Evolutionary conservation across 37 sponge, comb jelly and placozoan species (phyloP).

Genomic region (Lycopodina hypogea): DNA sequence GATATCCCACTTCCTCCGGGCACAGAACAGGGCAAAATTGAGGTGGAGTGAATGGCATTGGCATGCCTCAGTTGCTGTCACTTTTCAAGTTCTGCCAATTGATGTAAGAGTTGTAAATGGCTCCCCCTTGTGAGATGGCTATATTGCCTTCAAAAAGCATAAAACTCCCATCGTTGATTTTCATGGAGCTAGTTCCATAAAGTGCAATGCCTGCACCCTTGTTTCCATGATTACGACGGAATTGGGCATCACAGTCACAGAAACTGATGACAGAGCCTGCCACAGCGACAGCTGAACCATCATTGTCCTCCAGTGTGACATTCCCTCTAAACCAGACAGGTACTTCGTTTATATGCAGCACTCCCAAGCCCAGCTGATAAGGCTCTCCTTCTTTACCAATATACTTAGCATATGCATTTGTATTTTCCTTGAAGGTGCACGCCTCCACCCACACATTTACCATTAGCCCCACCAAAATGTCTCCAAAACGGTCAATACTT

Average conservation of each 20-base stretch:
- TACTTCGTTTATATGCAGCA: conserved; percentile 47
- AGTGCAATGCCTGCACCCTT: conserved; percentile 65
- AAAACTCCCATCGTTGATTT: background rate
- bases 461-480: conserved; percentile 26
- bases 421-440: conserved; percentile 49
- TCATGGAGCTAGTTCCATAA: conserved; percentile 49
- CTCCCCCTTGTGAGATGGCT: conserved; percentile 60
- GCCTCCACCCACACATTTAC: conserved; percentile 18
- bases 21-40: conserved; percentile 58
- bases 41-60: conserved; percentile 64
- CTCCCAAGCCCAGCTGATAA: conserved; percentile 21
- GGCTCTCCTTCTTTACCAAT: background rate
- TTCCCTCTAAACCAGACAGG: conserved; percentile 21
- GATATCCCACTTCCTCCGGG: conserved; percentile 24
- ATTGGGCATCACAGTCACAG: background rate
- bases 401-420: background rate
- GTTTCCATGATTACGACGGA: conserved; percentile 39
- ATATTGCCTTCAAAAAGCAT: conserved; percentile 43
- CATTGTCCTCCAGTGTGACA: conserved; percentile 15
- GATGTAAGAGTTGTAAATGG: conserved; percentile 38
- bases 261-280: conserved; percentile 20
- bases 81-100: background rate
- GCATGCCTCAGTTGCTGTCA: conserved; percentile 57
- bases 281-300: conserved; percentile 46
- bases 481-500: conserved; percentile 41